These are phyloP conservation scores for Emesis russula DNA, from an alignment of 2,888 invertebrate species.

Conservation along the genomic window DNA sequence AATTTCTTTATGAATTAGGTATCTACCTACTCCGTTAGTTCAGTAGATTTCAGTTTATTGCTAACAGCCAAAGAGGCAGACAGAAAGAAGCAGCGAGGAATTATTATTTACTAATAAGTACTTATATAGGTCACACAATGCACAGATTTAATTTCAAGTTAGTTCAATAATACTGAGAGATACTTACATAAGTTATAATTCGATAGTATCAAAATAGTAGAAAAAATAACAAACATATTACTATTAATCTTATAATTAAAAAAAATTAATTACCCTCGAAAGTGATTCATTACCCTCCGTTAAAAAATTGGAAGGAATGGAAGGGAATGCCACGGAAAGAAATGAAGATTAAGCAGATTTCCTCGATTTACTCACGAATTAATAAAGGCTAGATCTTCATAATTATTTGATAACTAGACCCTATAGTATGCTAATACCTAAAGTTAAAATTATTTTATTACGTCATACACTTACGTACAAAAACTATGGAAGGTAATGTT, in stretches of 20 bases:
- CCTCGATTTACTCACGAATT: background rate
- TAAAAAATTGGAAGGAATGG: constrained; percentile 7
- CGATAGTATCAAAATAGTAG: background rate
- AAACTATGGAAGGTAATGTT: background rate
- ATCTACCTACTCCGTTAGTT: too few species aligned
- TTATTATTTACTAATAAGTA: background rate
- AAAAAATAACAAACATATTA: constrained; percentile 1
- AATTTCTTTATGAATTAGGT: background rate
- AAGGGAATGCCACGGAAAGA: constrained; percentile 2
- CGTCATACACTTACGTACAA: too few species aligned
- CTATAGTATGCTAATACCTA: constrained; percentile 17
- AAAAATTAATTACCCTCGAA: background rate
- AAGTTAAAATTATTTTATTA: constrained; percentile 7
- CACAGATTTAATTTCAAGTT: constrained; percentile 4
- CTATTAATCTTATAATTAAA: background rate
- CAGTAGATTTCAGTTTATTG: background rate
- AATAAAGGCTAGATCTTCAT: constrained; percentile 10
- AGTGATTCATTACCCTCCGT: constrained; percentile 6
- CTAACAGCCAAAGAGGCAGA: background rate
- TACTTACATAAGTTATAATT: background rate
- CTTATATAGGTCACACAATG: background rate
- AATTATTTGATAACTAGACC: constrained; percentile 11
- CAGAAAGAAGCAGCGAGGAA: background rate
- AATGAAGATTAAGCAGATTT: background rate
- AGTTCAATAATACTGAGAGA: too few species aligned